These are phyloP conservation scores for Xestia xanthographa DNA, from an alignment of 2,888 invertebrate species.

Conservation along the genomic window DNA sequence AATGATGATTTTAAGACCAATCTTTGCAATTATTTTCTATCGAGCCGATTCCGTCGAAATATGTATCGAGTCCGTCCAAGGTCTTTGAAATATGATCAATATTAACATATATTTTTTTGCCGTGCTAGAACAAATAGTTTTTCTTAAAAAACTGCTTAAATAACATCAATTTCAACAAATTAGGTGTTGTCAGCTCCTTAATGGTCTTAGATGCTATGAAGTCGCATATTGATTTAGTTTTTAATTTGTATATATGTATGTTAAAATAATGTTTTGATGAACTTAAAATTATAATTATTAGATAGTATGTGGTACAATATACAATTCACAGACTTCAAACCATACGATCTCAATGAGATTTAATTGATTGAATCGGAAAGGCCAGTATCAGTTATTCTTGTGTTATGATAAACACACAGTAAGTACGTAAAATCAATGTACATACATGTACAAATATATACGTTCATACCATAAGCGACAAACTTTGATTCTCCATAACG, in stretches of 20 bases:
- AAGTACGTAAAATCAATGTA: slow-evolving; percentile 2
- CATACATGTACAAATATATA: neutral
- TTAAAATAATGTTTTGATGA: neutral
- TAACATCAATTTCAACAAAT: too few species aligned
- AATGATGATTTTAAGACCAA: too few species aligned
- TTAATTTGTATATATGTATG: neutral
- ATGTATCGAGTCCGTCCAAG: too few species aligned
- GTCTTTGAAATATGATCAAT: too few species aligned
- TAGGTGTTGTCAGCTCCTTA: too few species aligned
- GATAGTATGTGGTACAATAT: neutral
- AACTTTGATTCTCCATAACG: slow-evolving; percentile 31
- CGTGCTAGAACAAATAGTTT: too few species aligned
- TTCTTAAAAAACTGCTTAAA: too few species aligned
- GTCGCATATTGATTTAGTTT: neutral
- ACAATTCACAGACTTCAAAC: neutral
- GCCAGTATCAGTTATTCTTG: neutral
- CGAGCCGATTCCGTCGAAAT: too few species aligned
- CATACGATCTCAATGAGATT: neutral
- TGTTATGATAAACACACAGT: neutral
- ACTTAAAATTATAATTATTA: neutral
- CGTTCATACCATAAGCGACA: neutral
- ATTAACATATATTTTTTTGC: too few species aligned
- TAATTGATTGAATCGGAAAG: slow-evolving; percentile 17
- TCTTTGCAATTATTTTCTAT: too few species aligned
- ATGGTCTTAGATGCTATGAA: neutral